phyloP scores from a whole-genome alignment of 1,140 invertebrate species.

The Drosophila bocki region DNA sequence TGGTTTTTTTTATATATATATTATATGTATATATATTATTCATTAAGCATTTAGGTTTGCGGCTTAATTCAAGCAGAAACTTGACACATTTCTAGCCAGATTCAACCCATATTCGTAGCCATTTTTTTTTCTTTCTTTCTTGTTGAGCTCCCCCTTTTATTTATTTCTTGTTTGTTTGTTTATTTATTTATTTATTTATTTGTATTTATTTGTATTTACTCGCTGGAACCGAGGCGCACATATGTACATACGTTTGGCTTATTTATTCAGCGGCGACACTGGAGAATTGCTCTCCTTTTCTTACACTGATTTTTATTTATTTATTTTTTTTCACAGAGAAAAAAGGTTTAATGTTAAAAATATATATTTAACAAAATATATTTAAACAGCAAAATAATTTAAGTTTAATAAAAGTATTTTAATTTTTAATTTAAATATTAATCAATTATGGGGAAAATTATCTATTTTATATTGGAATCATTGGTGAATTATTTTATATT shows the following conservation, averaged over 20 bases:
- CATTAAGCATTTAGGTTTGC: conserved; percentile 5
- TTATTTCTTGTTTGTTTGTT: conserved; percentile 33
- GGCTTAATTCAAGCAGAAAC: conserved; percentile 6
- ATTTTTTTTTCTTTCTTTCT: background rate
- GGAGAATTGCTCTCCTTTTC: conserved; percentile 11
- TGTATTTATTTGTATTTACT: conserved; percentile 57
- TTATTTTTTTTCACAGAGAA: conserved; percentile 8
- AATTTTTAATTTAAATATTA: no score
- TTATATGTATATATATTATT: background rate
- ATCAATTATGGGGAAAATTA: no score
- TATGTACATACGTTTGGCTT: conserved; percentile 28
- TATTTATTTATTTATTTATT: conserved; percentile 30
- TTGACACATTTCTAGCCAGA: conserved; percentile 18
- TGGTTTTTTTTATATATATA: background rate
- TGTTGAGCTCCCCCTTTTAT: background rate
- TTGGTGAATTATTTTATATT: background rate
- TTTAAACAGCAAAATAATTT: background rate
- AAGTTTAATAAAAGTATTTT: no score
- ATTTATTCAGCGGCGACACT: conserved; percentile 54
- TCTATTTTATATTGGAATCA: background rate
- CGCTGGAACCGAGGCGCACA: conserved; percentile 22
- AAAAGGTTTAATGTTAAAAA: background rate
- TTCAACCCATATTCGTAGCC: background rate
- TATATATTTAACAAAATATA: background rate
- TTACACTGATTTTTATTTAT: conserved; percentile 1